A percentile compares a stretch with the other conserved stretches of the same genome.
These are phyloP conservation scores for Mycetomoellerius zeteki DNA, from an alignment of 1,140 invertebrate species.

Conservation along the genomic window DNA sequence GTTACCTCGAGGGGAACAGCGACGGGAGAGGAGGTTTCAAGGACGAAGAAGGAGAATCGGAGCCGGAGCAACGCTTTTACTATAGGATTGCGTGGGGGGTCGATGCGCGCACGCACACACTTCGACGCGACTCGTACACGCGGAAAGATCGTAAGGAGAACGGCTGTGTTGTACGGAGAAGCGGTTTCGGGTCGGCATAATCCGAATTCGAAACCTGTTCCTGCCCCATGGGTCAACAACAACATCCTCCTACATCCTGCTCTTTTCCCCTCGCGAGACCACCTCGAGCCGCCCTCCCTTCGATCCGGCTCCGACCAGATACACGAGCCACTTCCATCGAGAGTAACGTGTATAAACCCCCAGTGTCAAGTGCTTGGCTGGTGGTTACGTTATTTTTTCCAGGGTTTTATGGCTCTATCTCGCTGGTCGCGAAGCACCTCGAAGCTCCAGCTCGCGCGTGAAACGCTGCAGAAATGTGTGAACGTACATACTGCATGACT, in stretches of 20 bases:
- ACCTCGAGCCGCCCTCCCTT: background rate
- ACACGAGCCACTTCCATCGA: constrained; percentile 29
- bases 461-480: background rate
- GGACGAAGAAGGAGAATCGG: constrained; percentile 65
- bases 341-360: constrained; percentile 21
- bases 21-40: constrained; percentile 66
- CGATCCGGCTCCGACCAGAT: constrained; percentile 26
- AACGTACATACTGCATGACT: background rate
- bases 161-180: constrained; percentile 18
- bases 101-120: constrained; percentile 33
- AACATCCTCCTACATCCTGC: constrained; percentile 55
- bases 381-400: constrained; percentile 52
- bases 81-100: constrained; percentile 69
- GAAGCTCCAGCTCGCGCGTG: background rate
- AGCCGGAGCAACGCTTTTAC: constrained; percentile 64
- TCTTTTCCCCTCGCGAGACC: background rate
- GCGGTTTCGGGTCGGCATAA: constrained; percentile 67
- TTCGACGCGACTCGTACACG: background rate
- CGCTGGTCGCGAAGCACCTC: constrained; percentile 9
- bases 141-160: constrained; percentile 14
- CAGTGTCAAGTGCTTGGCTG: constrained; percentile 41
- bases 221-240: constrained; percentile 68
- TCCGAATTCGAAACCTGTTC: constrained; percentile 76
- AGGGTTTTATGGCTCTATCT: constrained; percentile 50
- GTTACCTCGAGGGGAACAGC: background rate